Conservation (phyloP, 1,140 invertebrate genomes). For the Achroia grisella region DNA sequence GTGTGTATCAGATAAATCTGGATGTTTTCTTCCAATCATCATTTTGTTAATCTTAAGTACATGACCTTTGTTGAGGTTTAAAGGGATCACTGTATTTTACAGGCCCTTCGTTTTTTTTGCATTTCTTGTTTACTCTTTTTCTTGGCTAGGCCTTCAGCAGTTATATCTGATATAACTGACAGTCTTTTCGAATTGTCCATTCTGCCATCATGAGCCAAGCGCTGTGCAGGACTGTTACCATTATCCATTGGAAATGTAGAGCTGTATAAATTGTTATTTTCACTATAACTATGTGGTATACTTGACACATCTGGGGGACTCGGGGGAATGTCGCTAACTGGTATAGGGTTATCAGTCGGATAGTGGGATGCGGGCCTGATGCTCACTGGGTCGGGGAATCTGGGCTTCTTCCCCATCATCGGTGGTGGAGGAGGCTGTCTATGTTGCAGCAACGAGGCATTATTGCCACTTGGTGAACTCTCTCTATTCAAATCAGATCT, state of each 20-base stretch:
- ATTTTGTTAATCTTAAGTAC: too few species aligned
- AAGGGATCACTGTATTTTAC: conserved; percentile 48
- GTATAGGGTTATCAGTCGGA: conserved; percentile 41
- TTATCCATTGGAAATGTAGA: conserved; percentile 43
- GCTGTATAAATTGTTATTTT: conserved; percentile 57
- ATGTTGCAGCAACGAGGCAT: conserved; percentile 31
- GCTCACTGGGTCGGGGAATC: conserved; percentile 62
- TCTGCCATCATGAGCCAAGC: conserved; percentile 19
- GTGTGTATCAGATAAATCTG: too few species aligned
- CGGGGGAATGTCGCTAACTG: conserved; percentile 11
- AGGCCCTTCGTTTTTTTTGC: conserved; percentile 58
- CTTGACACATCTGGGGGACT: conserved; percentile 12
- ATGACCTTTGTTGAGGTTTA: too few species aligned
- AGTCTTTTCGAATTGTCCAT: conserved; percentile 47
- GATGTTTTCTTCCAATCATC: too few species aligned
- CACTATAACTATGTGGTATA: conserved; percentile 50
- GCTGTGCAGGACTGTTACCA: conserved; percentile 11
- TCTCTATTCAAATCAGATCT: conserved; percentile 34
- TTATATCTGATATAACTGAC: conserved; percentile 66
- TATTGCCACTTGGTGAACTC: conserved; percentile 14
- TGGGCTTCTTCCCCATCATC: conserved; percentile 49
- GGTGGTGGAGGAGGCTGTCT: conserved; percentile 58
- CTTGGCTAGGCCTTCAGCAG: conserved; percentile 53
- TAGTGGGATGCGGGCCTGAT: conserved; percentile 65
- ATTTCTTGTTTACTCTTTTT: conserved; percentile 57